Evolutionary conservation across 2,113 vertebrate species (phyloP), one percentile per base, ranked within the genome.

Genomic region (Ochotona curzoniae): DNA sequence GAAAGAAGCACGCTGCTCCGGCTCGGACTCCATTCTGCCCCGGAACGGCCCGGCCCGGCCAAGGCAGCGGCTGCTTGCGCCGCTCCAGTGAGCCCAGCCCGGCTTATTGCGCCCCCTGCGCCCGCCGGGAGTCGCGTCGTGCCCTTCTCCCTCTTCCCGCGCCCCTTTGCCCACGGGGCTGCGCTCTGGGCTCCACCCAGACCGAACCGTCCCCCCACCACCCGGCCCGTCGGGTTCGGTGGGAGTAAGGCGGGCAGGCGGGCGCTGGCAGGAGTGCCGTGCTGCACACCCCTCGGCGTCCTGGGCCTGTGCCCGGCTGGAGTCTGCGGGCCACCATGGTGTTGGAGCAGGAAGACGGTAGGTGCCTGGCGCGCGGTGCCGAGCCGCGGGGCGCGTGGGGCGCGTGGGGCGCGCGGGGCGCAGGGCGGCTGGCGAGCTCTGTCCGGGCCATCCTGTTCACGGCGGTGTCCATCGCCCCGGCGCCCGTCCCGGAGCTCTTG

Each of bases 311-410:
- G 90, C 97, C 96, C 97, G 97, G 98, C 98, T 97, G 98, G 98
- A 98, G 98, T 98, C 97, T 75, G 97, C 97, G 97, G 97, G 98
- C 98, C 98, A 99, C 98, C 96, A 99, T 99, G 99, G 99, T 99
- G 98, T 97, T 99, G 98, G 99, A 99, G 97, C 99, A 98, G 98
- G 99, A 99, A 97, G 98, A 99, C 98, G 99, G 99, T 99, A 98
- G 98, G 99, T 98, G 84, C 71, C 82, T 94, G 91, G 63, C 9
- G 60, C 30, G 23, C 51, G 8, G 60, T 9, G 63, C 44, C 18
- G 13, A 47, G 44, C 21, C 8, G 11, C n/a, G 84, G 13, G 47
- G 18, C 47, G 23, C 74, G 7, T 3, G 44, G 79, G 61, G n/a
- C n/a, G 54, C 54, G 18, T 4, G 6, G 54, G 54, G 54, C 26